phyloP scores from a whole-genome alignment of 2,113 vertebrate genomes.

The Brachirus orientalis region DNA sequence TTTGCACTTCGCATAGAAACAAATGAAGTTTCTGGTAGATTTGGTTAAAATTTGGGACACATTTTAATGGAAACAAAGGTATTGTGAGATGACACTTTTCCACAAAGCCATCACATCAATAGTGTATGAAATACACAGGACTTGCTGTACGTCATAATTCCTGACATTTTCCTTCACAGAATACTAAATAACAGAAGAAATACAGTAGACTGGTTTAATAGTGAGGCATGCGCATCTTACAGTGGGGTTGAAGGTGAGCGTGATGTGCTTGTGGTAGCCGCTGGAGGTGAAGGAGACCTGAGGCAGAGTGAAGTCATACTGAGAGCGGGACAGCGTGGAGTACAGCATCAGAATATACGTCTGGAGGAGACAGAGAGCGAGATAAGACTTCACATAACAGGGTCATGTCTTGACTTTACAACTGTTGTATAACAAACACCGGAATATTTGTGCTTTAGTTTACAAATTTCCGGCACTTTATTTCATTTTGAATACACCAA shows the following conservation, averaged over 20 bases:
- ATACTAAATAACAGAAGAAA: neutral
- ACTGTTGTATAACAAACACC: too few species aligned
- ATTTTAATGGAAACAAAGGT: too few species aligned
- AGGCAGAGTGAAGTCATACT: conserved; percentile 92
- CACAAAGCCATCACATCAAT: neutral
- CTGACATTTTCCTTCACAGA: too few species aligned
- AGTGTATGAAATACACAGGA: too few species aligned
- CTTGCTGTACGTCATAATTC: too few species aligned
- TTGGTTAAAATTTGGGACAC: too few species aligned
- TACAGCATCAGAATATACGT: conserved; percentile 92
- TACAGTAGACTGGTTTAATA: neutral
- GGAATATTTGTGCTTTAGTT: too few species aligned
- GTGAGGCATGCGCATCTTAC: conserved; percentile 75
- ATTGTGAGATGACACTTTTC: neutral
- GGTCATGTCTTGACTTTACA: neutral
- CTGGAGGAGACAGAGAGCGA: conserved; percentile 76
- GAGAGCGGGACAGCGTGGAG: conserved; percentile 90
- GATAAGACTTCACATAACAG: neutral
- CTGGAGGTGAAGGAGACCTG: conserved; percentile 92
- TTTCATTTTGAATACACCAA: too few species aligned
- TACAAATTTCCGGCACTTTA: too few species aligned
- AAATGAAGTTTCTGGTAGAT: too few species aligned
- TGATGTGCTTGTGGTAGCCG: conserved; percentile 95
- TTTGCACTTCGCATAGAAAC: too few species aligned
- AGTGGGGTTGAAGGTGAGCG: conserved; percentile 90